phyloP scores from a whole-genome alignment of 2,888 invertebrate species.

The Ephialtes manifestator region DNA sequence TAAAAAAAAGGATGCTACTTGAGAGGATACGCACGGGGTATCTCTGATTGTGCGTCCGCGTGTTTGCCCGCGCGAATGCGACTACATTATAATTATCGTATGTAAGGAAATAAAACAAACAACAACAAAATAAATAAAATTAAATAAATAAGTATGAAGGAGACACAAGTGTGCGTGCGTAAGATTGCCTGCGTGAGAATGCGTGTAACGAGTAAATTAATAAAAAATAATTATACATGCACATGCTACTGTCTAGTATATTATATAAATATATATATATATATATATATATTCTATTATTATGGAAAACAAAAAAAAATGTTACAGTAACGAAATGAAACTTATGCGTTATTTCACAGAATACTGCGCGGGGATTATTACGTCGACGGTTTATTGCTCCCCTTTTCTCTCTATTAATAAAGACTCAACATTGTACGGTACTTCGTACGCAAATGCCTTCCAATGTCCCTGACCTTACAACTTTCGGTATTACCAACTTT shows the following conservation, averaged over 20 bases:
- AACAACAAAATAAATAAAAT: constrained; percentile 22
- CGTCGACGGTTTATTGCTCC: constrained; percentile 61
- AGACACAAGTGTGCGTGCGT: constrained; percentile 47
- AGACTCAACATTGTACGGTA: constrained; percentile 74
- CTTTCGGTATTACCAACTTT: constrained; percentile 2
- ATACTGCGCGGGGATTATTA: constrained; percentile 50
- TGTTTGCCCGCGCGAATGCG: constrained; percentile 58
- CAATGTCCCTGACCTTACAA: constrained; percentile 11
- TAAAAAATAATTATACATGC: constrained; percentile 71
- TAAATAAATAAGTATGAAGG: constrained; percentile 39
- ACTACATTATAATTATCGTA: constrained; percentile 64
- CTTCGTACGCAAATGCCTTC: constrained; percentile 16
- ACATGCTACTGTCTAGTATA: constrained; percentile 71
- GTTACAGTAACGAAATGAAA: constrained; percentile 81
- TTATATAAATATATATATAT: constrained; percentile 41
- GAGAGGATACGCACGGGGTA: constrained; percentile 41
- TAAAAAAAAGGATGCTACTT: constrained; percentile 40
- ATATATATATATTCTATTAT: constrained; percentile 69
- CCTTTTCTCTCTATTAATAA: constrained; percentile 70
- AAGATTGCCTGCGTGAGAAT: constrained; percentile 55
- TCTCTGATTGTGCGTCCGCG: constrained; percentile 12
- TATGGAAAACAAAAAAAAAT: constrained; percentile 78
- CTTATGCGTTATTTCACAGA: constrained; percentile 81
- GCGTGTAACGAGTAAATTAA: constrained; percentile 70
- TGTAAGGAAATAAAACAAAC: constrained; percentile 54